phyloP scores from a whole-genome alignment of 2,888 invertebrate genomes.

The Calameuta filiformis region DNA sequence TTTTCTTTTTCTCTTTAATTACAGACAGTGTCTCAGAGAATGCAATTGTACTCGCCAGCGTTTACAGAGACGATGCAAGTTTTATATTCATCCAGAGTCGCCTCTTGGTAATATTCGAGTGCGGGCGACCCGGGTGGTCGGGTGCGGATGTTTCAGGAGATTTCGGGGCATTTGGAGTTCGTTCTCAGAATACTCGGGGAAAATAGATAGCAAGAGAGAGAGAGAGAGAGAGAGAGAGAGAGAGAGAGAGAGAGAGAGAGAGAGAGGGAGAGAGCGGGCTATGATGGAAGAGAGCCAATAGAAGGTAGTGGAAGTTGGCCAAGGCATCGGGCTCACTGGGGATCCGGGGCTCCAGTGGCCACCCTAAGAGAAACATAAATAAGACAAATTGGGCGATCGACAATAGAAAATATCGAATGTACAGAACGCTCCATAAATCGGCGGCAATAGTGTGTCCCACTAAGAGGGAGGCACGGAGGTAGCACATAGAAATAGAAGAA shows the following conservation, averaged over 20 bases:
- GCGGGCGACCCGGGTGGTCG: no score
- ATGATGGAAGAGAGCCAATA: conserved; percentile 36
- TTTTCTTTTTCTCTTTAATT: no score
- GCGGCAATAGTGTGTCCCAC: neutral
- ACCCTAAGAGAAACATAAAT: conserved; percentile 65
- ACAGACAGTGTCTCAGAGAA: no score
- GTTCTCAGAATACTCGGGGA: no score
- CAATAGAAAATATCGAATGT: conserved; percentile 66
- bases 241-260: conserved; percentile 26
- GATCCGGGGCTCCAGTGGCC: conserved; percentile 17
- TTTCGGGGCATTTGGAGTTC: no score
- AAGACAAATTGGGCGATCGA: conserved; percentile 65
- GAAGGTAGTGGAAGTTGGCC: conserved; percentile 48
- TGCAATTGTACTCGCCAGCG: no score
- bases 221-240: conserved; percentile 6
- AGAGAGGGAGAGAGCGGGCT: conserved; percentile 29
- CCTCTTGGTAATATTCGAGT: no score
- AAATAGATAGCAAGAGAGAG: conserved; percentile 28
- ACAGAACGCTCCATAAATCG: conserved; percentile 65
- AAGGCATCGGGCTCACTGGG: conserved; percentile 29
- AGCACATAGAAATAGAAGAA: conserved; percentile 19
- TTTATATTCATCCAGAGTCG: no score
- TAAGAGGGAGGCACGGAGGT: conserved; percentile 27
- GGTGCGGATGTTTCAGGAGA: no score
- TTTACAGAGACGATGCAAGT: no score